Evolutionary conservation across 2,113 vertebrate genomes (phyloP).

Genomic region (Sorex araneus): DNA sequence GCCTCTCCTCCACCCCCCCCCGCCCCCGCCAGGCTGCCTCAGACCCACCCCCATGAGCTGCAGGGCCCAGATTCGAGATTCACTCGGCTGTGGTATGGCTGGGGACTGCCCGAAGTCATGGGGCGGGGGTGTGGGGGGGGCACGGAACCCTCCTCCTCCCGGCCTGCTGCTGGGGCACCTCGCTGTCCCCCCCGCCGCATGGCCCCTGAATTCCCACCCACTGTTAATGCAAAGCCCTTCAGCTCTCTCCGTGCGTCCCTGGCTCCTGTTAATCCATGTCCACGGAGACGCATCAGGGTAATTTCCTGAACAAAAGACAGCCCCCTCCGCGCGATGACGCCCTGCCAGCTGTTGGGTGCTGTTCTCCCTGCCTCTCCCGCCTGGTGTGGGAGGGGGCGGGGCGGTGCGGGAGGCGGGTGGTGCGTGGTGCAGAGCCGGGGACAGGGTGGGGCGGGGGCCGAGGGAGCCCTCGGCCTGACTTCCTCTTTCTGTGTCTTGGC

Average conservation of each 20-base stretch:
- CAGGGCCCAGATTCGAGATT: too few species aligned
- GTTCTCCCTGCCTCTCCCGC: constrained; percentile 13
- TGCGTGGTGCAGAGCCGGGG: background rate
- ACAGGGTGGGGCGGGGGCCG: background rate
- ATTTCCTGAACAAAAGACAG: constrained; percentile 76
- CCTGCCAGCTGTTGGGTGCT: constrained; percentile 58
- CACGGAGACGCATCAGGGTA: constrained; percentile 75
- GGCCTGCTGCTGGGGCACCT: too few species aligned
- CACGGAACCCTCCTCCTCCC: too few species aligned
- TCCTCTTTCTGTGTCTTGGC: background rate
- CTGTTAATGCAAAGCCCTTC: constrained; percentile 54
- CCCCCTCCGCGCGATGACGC: constrained; percentile 60
- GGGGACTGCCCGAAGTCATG: too few species aligned
- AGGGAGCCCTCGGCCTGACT: background rate
- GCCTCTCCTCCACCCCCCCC: too few species aligned
- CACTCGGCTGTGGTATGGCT: too few species aligned
- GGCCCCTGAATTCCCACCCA: background rate
- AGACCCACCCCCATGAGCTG: too few species aligned
- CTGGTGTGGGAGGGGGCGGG: too few species aligned
- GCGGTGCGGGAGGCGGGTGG: background rate
- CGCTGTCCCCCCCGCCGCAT: too few species aligned
- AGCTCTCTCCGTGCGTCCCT: constrained; percentile 68
- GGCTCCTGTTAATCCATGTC: constrained; percentile 73
- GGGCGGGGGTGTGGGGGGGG: too few species aligned
- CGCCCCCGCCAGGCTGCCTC: too few species aligned